Conservation (phyloP, 2,888 invertebrate genomes). For the Cerastis rubricosa region DNA sequence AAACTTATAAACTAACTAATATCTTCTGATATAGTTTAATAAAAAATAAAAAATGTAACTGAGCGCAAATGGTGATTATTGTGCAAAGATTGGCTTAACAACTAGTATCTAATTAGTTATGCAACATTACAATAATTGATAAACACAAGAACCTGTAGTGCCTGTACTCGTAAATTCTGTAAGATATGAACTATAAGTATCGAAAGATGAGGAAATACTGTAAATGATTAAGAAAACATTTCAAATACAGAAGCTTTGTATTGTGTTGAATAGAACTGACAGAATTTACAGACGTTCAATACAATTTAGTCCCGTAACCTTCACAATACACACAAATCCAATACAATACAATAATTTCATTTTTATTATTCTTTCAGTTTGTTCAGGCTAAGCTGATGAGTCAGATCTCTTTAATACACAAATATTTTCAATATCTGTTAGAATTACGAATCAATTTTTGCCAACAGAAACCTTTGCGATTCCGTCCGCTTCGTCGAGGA, state of each 20-base stretch:
- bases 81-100: slow-evolving; percentile 18
- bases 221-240: background rate
- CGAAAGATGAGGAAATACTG: background rate
- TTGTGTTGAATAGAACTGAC: background rate
- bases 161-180: background rate
- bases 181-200: background rate
- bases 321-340: background rate
- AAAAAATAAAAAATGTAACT: slow-evolving; percentile 33
- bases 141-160: slow-evolving; percentile 35
- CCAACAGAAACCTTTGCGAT: slow-evolving; percentile 10
- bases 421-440: slow-evolving; percentile 26
- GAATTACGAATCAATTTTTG: slow-evolving; percentile 6
- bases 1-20: background rate
- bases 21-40: slow-evolving; percentile 1
- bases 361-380: background rate
- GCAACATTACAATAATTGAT: slow-evolving; percentile 33
- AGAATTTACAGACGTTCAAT: background rate
- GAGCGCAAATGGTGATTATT: slow-evolving; percentile 27
- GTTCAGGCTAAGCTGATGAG: background rate
- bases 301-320: background rate
- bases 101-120: slow-evolving; percentile 29
- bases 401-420: slow-evolving; percentile 1
- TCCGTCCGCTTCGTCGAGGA: slow-evolving; percentile 19
- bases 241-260: background rate
- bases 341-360: background rate